Conservation (phyloP, 2,888 invertebrate species). For the Thecocarcelia acutangulata region DNA sequence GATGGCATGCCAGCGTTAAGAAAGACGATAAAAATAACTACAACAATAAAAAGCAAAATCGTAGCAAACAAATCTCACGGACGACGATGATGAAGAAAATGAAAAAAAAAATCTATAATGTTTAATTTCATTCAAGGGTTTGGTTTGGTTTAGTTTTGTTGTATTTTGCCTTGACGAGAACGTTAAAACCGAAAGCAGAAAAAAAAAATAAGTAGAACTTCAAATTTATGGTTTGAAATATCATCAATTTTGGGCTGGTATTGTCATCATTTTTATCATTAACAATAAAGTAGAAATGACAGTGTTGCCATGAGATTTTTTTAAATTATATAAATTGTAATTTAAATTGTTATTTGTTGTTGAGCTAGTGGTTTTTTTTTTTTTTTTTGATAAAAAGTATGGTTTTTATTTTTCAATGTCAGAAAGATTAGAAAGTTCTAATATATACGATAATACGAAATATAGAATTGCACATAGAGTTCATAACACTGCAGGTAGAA, state of each 20-base stretch:
- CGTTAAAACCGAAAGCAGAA: slow-evolving; percentile 17
- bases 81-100: slow-evolving; percentile 12
- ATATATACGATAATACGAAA: no score
- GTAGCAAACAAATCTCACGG: slow-evolving; percentile 51
- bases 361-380: no score
- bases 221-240: slow-evolving; percentile 64
- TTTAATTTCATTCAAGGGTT: slow-evolving; percentile 60
- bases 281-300: slow-evolving; percentile 31
- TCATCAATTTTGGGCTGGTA: slow-evolving; percentile 66
- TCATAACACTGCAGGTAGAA: no score
- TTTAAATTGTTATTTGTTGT: no score
- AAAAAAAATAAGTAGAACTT: slow-evolving; percentile 23
- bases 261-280: slow-evolving; percentile 66
- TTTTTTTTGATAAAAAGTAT: no score
- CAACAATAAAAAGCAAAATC: slow-evolving; percentile 50
- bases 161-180: slow-evolving; percentile 52
- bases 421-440: no score
- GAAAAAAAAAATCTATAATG: slow-evolving; percentile 38
- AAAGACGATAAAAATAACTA: slow-evolving; percentile 64
- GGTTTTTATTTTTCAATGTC: no score
- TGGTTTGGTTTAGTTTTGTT: slow-evolving; percentile 41
- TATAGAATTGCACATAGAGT: no score
- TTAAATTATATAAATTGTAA: no score
- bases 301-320: slow-evolving; percentile 41
- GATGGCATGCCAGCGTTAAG: slow-evolving; percentile 61